Base-by-base conservation (phyloP, 1,140 invertebrate genomes). In the Danaus plexippus region DNA sequence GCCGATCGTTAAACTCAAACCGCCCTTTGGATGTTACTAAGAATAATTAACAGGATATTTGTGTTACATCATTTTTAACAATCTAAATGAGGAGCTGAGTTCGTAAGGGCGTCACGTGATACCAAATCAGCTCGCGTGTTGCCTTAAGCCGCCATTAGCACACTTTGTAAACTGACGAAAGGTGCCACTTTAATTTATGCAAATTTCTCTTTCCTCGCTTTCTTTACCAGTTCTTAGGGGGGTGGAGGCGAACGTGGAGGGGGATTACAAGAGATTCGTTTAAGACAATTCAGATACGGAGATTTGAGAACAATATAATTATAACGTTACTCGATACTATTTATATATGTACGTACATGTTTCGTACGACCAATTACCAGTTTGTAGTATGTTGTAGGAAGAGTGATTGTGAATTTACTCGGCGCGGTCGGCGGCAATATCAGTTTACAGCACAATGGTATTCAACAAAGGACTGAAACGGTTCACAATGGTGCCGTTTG, bases 171-270 rank as follows among this genome's bases (percentile, higher is more conserved):
- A 73, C 69, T 71, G 67, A 65, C 62, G 67, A 71, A 77, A 77
- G 68, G 71, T 75, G 73, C 73, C 67, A 65, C 63, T 71, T 75
- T 77, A 81, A 81, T 82, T 80, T 80, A 84, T 84, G 77, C 59
- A 73, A 84, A 84, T 75, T 68, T 78, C 70, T 64, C 65, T 78
- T 77, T 73, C 65, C 73, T 75, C 75, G 72, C 71, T 78, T 78
- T 77, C 77, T 78, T 80, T 73, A 60, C 61, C 13, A 66, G 61
- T 67, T 66, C 73, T 73, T 71, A 68, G 54, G 51, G 57, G 62
- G 68, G 64, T 59, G 57, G 66, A 50, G 41, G 50, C 47, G 57
- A 67, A 15, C n/a, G 15, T 15, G 15, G 15, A 15, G 15, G 56
- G 61, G 57, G 66, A 63, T 73, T 66, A 73, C 55, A 47, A 60